These are phyloP conservation scores for Agrilus biguttatus DNA, from an alignment of 2,888 invertebrate species.

Conservation along the genomic window DNA sequence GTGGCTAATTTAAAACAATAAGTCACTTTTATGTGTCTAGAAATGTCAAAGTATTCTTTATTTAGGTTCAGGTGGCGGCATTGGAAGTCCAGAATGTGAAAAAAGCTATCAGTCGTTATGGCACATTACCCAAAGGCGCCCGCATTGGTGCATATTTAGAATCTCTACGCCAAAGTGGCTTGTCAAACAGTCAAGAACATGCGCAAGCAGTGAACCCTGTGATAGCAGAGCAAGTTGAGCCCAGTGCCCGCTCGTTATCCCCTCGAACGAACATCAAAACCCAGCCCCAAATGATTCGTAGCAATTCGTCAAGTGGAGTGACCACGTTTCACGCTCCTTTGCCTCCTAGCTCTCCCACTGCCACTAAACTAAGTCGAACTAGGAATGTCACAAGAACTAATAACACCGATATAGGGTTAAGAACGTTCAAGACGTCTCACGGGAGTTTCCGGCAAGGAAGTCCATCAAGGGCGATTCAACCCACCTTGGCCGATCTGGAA, in stretches of 20 bases:
- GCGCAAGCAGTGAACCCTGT: constrained; percentile 17
- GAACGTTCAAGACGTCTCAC: constrained; percentile 31
- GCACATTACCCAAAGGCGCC: constrained; percentile 92
- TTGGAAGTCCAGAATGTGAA: constrained; percentile 92
- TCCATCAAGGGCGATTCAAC: constrained; percentile 57
- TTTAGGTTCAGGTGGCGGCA: constrained; percentile 72
- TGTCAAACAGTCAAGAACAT: constrained; percentile 30
- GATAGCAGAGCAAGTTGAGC: constrained; percentile 25
- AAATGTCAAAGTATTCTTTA: constrained; percentile 1
- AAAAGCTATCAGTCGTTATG: constrained; percentile 87
- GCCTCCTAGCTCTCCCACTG: constrained; percentile 45
- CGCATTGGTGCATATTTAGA: constrained; percentile 93
- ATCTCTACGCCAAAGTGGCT: constrained; percentile 71
- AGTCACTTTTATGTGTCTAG: constrained; percentile 1
- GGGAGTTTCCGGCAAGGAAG: constrained; percentile 43
- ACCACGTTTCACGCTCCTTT: constrained; percentile 41
- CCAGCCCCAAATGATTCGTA: constrained; percentile 74
- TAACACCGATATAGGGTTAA: constrained; percentile 28
- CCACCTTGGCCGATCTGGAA: constrained; percentile 67
- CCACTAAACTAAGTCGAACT: constrained; percentile 41
- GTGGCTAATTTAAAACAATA: neutral
- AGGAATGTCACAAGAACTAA: constrained; percentile 30
- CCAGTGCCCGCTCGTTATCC: constrained; percentile 41
- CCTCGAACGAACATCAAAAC: constrained; percentile 50
- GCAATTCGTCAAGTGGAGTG: constrained; percentile 76